Conservation (phyloP, 2,888 invertebrate genomes). For the Nephrotoma guestfalica region DNA sequence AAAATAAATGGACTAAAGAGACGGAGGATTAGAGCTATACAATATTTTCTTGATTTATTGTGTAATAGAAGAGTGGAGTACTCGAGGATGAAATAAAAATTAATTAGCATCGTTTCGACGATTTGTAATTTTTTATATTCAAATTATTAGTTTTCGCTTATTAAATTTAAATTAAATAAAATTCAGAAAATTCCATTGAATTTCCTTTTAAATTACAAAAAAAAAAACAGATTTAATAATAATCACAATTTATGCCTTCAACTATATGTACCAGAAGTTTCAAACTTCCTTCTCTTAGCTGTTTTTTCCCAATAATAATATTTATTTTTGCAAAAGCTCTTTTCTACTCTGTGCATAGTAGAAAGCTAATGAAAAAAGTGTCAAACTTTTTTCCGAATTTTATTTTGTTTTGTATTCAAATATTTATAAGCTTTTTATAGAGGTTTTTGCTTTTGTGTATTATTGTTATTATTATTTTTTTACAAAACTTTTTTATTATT, state of each 20-base stretch:
- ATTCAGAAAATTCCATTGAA: neutral
- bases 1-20: too few relatives aligned
- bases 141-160: neutral
- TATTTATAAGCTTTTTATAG: neutral
- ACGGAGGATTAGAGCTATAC: too few relatives aligned
- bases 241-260: neutral
- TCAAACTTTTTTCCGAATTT: neutral
- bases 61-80: neutral
- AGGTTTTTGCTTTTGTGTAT: neutral
- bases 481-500: neutral
- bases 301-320: neutral
- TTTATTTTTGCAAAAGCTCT: neutral
- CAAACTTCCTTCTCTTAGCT: neutral
- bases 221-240: neutral
- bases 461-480: neutral
- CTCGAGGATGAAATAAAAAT: neutral
- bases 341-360: neutral
- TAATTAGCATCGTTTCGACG: neutral
- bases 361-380: neutral
- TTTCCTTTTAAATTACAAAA: neutral
- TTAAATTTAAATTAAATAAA: neutral
- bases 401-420: neutral
- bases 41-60: too few relatives aligned
- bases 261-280: neutral
- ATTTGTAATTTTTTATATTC: neutral